A percentile compares a stretch with the other conserved stretches of the same genome.
These are phyloP conservation scores for Prionace glauca DNA, from an alignment of 2,797 vertebrate species.

Conservation along the genomic window DNA sequence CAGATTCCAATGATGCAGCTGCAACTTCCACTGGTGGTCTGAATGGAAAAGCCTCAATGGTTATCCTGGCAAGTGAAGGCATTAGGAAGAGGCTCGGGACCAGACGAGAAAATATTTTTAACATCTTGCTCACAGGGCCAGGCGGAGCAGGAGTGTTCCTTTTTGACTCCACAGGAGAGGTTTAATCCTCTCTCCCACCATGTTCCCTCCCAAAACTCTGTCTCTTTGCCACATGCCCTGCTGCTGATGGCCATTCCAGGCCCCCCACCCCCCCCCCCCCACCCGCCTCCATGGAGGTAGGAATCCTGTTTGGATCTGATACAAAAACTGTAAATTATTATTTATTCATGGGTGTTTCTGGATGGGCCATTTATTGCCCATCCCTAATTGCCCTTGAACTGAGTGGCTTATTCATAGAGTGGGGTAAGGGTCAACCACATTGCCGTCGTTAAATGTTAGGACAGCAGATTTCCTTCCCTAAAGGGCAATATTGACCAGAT, in stretches of 20 bases:
- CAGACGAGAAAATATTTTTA: neutral
- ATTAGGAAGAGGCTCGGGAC: neutral
- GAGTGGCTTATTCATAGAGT: too few relatives aligned
- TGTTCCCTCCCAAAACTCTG: neutral
- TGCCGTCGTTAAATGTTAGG: too few relatives aligned
- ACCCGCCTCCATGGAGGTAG: neutral
- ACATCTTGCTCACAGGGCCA: neutral
- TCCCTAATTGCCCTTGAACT: too few relatives aligned
- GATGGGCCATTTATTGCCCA: too few relatives aligned
- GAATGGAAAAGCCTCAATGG: neutral
- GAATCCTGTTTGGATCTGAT: neutral
- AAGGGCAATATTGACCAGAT: too few relatives aligned
- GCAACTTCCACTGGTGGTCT: neutral
- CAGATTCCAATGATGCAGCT: neutral
- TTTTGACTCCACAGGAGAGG: neutral
- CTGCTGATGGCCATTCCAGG: neutral
- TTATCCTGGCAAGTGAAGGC: neutral
- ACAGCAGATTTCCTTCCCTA: too few relatives aligned
- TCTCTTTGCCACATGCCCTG: neutral
- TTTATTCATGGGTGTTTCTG: too few relatives aligned
- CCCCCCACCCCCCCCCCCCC: too few relatives aligned
- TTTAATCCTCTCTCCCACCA: neutral
- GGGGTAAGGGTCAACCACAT: too few relatives aligned
- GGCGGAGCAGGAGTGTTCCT: neutral
- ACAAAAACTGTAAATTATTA: neutral